These are phyloP conservation scores for Neomorphus geoffroyi DNA, from an alignment of 2,797 vertebrate species.

Conservation along the genomic window DNA sequence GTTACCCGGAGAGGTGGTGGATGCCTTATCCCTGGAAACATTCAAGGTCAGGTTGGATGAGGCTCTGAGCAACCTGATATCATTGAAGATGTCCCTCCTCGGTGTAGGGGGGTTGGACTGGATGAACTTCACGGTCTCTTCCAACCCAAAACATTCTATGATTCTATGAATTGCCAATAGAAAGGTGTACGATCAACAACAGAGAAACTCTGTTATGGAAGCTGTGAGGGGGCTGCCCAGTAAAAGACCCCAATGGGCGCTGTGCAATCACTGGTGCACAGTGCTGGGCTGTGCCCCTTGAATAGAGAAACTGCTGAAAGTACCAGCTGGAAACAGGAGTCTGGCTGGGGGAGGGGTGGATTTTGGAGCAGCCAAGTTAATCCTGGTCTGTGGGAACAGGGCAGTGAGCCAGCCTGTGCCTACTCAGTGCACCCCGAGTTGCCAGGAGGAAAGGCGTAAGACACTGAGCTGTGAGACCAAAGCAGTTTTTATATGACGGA, in stretches of 20 bases:
- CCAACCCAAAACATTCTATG: too few relatives aligned
- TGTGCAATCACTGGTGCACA: rapidly evolving
- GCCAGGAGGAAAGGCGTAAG: not conserved
- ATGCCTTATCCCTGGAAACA: too few relatives aligned
- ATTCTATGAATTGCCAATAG: not conserved
- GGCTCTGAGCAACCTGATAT: too few relatives aligned
- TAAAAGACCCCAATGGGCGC: rapidly evolving
- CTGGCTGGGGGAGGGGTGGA: rapidly evolving
- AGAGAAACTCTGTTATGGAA: not conserved
- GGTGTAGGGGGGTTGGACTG: too few relatives aligned
- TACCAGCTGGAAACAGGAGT: not conserved
- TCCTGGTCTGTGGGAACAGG: rapidly evolving
- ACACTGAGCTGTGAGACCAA: rapidly evolving
- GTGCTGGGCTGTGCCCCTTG: rapidly evolving
- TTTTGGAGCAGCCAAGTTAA: not conserved
- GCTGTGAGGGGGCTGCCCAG: not conserved
- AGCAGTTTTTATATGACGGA: rapidly evolving
- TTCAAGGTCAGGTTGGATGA: too few relatives aligned
- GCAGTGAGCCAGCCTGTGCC: rapidly evolving
- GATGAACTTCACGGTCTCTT: too few relatives aligned
- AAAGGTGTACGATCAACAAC: not conserved
- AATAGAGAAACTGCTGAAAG: rapidly evolving
- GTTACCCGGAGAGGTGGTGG: too few relatives aligned
- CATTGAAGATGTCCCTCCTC: too few relatives aligned
- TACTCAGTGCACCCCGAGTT: rapidly evolving